A percentile compares a stretch with the other conserved stretches of the same genome.
Conservation (phyloP, 2,888 invertebrate species). For the Calliphora vomitoria region DNA sequence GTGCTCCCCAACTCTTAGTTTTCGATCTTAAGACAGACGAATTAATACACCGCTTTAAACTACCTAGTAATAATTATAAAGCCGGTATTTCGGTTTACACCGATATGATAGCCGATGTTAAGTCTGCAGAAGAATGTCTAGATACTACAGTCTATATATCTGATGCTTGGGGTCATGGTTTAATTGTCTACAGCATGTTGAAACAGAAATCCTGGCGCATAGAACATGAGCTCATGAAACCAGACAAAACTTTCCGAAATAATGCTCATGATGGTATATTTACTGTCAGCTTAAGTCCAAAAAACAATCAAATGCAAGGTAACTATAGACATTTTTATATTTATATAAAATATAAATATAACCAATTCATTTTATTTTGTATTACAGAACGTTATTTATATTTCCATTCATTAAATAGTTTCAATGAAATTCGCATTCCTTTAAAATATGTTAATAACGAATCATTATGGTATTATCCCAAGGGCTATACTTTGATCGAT, state of each 20-base stretch:
- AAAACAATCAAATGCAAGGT: conserved; percentile 66
- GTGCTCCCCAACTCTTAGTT: conserved; percentile 90
- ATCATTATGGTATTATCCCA: conserved; percentile 85
- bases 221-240: conserved; percentile 86
- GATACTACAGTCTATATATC: conserved; percentile 87
- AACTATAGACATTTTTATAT: neutral
- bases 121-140: conserved; percentile 84
- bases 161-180: conserved; percentile 87
- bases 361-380: conserved; percentile 7
- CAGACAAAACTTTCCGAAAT: conserved; percentile 82
- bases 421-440: conserved; percentile 86
- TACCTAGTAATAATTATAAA: conserved; percentile 79
- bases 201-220: conserved; percentile 86
- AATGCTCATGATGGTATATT: conserved; percentile 81
- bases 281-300: conserved; percentile 81
- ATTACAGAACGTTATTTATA: conserved; percentile 85
- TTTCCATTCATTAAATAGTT: conserved; percentile 88
- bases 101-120: conserved; percentile 85
- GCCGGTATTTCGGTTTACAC: conserved; percentile 83
- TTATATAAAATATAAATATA: neutral
- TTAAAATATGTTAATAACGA: conserved; percentile 86
- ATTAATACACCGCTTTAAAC: conserved; percentile 81
- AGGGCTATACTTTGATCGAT: conserved; percentile 76
- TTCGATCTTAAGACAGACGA: conserved; percentile 89
- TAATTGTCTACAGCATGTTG: conserved; percentile 87